phyloP scores from a whole-genome alignment of 2,888 invertebrate species.

The Alviniconcha strummeri region DNA sequence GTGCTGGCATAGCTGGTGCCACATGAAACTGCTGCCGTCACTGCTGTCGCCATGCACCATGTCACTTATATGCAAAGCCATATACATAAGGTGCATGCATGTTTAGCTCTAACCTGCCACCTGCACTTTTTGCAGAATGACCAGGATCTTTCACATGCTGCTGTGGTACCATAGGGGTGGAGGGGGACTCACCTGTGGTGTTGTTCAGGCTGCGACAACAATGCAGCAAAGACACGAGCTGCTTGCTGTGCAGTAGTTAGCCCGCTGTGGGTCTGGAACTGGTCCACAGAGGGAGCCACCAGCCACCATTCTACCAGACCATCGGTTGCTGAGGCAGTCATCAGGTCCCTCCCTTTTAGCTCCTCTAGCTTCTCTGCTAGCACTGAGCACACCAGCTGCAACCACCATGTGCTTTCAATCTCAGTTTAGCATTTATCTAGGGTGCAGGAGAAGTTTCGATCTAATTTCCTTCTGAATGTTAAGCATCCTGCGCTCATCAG shows the following conservation, averaged over 20 bases:
- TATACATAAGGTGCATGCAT: too few species aligned
- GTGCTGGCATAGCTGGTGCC: too few species aligned
- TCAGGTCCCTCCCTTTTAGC: conserved; percentile 5
- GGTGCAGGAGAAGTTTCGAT: not conserved
- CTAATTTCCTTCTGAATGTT: too few species aligned
- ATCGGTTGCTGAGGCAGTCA: not conserved
- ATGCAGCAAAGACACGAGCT: conserved; percentile 9
- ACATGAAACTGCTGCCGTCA: too few species aligned
- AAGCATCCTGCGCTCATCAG: too few species aligned
- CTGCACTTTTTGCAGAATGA: too few species aligned
- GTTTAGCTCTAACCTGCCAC: too few species aligned
- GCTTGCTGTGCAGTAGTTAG: conserved; percentile 19
- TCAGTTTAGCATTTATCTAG: not conserved
- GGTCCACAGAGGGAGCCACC: conserved; percentile 15
- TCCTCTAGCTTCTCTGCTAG: conserved; percentile 15
- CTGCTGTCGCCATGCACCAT: too few species aligned
- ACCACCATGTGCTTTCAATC: not conserved
- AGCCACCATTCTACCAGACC: not conserved
- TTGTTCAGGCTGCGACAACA: conserved; percentile 7
- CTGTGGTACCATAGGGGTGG: too few species aligned
- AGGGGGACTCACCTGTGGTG: too few species aligned
- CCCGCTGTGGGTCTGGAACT: conserved; percentile 13
- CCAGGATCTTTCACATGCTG: too few species aligned
- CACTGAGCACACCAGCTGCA: conserved; percentile 20
- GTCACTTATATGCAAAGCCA: too few species aligned